phyloP scores from a whole-genome alignment of 64 coral and sea anemone genomes.

The Dendronephthya gigantea region DNA sequence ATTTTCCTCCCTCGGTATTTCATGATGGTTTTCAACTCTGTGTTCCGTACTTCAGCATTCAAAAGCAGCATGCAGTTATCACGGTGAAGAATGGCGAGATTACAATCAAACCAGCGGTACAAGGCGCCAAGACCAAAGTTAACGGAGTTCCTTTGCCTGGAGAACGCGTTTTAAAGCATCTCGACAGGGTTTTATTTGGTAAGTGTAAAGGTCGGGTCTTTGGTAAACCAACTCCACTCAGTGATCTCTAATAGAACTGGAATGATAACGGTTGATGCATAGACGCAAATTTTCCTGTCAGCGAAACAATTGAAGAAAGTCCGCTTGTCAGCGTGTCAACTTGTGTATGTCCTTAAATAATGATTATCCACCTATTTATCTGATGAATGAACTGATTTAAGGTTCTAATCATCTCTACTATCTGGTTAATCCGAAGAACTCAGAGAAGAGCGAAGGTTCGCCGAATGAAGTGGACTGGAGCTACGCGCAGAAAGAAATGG shows the following conservation, averaged over 20 bases:
- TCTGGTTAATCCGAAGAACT: constrained; percentile 56
- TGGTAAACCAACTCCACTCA: too few species aligned
- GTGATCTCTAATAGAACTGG: too few species aligned
- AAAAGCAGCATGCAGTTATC: constrained; percentile 82
- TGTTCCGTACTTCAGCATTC: constrained; percentile 57
- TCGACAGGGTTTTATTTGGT: constrained; percentile 92
- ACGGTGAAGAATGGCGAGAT: constrained; percentile 66
- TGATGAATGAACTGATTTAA: neutral
- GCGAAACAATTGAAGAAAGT: too few species aligned
- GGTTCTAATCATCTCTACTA: constrained; percentile 97
- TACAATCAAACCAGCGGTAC: constrained; percentile 70
- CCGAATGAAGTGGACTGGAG: constrained; percentile 88
- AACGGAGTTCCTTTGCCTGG: constrained; percentile 91
- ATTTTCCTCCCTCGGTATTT: too few species aligned
- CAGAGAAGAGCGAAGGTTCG: constrained; percentile 77
- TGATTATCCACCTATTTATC: neutral
- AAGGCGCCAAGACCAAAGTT: constrained; percentile 84
- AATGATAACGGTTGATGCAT: too few species aligned
- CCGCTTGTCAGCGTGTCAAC: too few species aligned
- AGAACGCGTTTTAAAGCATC: constrained; percentile 69
- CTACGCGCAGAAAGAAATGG: constrained; percentile 91
- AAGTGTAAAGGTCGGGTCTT: too few species aligned
- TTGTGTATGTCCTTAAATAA: too few species aligned
- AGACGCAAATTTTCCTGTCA: too few species aligned
- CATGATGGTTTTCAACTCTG: neutral